Percentiles rank a stretch among this genome's conserved stretches.
These are phyloP conservation scores for Tetragnatha versicolor DNA, from an alignment of 1,140 invertebrate genomes.

Conservation along the genomic window DNA sequence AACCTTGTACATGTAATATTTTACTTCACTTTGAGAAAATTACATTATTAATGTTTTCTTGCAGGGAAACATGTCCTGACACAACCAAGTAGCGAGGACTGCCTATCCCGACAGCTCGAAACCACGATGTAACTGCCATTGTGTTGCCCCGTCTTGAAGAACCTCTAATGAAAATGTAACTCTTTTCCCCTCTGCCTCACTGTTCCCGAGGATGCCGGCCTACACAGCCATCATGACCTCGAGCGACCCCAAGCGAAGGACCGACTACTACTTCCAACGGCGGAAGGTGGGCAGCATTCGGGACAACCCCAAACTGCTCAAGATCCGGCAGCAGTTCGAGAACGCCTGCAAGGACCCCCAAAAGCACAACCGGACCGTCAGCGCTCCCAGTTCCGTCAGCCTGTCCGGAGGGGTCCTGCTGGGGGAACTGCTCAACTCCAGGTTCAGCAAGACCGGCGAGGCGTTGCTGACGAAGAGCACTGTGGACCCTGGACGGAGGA, in stretches of 20 bases:
- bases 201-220: background rate
- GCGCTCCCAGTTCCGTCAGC: conserved; percentile 16
- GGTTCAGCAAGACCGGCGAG: background rate
- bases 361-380: background rate
- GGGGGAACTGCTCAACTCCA: conserved; percentile 4
- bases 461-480: background rate
- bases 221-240: background rate
- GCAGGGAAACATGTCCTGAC: too few species aligned
- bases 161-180: too few species aligned
- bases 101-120: too few species aligned
- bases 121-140: too few species aligned
- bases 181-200: too few species aligned
- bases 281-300: conserved; percentile 42
- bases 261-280: conserved; percentile 30
- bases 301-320: conserved; percentile 45
- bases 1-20: too few species aligned
- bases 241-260: background rate
- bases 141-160: too few species aligned
- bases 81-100: too few species aligned
- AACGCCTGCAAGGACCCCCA: conserved; percentile 3
- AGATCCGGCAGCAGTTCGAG: conserved; percentile 41
- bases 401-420: background rate
- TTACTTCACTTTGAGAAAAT: too few species aligned
- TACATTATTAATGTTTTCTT: too few species aligned
- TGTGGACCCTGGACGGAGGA: background rate